Evolutionary conservation across 2,888 invertebrate species (phyloP).

Genomic region (Coronaproctus castanopsis): DNA sequence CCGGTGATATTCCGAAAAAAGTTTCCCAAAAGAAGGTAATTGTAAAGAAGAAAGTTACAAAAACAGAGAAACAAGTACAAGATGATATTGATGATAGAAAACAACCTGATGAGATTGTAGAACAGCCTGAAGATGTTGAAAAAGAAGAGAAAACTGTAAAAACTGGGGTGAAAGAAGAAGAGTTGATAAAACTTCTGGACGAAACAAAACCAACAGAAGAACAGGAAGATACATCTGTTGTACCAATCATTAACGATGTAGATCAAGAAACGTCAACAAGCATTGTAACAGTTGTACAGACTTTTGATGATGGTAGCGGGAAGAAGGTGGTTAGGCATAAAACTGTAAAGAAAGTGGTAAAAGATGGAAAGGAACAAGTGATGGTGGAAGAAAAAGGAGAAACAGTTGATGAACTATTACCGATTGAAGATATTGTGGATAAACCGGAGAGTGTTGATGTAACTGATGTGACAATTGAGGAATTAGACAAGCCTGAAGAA

Average conservation of each 20-base stretch:
- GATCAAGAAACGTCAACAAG: too few species aligned
- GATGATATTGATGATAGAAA: background rate
- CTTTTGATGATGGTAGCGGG: too few species aligned
- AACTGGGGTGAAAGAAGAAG: background rate
- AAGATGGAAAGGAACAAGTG: too few species aligned
- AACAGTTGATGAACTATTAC: too few species aligned
- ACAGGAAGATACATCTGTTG: background rate
- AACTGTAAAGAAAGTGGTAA: too few species aligned
- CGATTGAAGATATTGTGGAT: background rate
- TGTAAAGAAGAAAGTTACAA: background rate
- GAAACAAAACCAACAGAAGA: background rate
- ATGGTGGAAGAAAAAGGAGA: too few species aligned
- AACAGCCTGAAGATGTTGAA: background rate
- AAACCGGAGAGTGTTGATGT: background rate
- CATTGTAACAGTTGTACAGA: too few species aligned
- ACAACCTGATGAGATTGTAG: conserved; percentile 4
- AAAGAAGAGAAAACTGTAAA: conserved; percentile 20
- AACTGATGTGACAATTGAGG: conserved; percentile 1
- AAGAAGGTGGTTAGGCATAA: too few species aligned
- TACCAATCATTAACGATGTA: too few species aligned
- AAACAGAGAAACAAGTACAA: background rate
- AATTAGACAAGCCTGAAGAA: conserved; percentile 1
- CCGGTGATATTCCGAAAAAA: background rate
- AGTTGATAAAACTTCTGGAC: too few species aligned
- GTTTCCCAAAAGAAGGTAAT: background rate